A percentile compares a stretch with the other conserved stretches of the same genome.
phyloP scores from a whole-genome alignment of 2,113 vertebrate genomes.

The Actenoides lindsayi region DNA sequence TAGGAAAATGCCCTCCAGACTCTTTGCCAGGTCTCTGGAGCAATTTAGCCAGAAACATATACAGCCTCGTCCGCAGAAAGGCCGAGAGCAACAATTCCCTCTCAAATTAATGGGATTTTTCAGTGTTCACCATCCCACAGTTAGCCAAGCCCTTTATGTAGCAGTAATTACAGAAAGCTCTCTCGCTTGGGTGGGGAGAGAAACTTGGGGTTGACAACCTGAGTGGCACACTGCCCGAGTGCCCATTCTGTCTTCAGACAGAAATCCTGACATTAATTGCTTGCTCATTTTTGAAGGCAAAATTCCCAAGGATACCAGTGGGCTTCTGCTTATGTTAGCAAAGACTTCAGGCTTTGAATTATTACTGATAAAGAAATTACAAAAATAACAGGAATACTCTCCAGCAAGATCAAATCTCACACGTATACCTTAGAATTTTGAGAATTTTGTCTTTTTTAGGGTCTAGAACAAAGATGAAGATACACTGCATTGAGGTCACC shows the following conservation, averaged over 20 bases:
- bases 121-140: neutral
- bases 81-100: neutral
- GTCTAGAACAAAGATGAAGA: neutral
- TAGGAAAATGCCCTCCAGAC: slow-evolving; percentile 62
- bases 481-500: neutral
- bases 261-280: neutral
- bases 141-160: neutral
- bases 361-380: neutral
- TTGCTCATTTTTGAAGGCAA: neutral
- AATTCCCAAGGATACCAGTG: neutral
- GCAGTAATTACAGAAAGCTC: neutral
- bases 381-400: neutral
- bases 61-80: slow-evolving; percentile 11
- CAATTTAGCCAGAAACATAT: slow-evolving; percentile 35
- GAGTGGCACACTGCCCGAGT: neutral
- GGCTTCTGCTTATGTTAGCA: neutral
- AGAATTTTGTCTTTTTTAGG: neutral
- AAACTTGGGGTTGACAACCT: neutral
- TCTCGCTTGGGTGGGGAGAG: neutral
- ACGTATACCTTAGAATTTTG: neutral
- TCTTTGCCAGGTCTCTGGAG: slow-evolving; percentile 18
- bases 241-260: neutral
- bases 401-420: neutral
- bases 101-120: slow-evolving; percentile 20
- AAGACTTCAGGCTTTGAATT: neutral